phyloP scores from a whole-genome alignment of 2,797 vertebrate species.

The Salmo trutta region DNA sequence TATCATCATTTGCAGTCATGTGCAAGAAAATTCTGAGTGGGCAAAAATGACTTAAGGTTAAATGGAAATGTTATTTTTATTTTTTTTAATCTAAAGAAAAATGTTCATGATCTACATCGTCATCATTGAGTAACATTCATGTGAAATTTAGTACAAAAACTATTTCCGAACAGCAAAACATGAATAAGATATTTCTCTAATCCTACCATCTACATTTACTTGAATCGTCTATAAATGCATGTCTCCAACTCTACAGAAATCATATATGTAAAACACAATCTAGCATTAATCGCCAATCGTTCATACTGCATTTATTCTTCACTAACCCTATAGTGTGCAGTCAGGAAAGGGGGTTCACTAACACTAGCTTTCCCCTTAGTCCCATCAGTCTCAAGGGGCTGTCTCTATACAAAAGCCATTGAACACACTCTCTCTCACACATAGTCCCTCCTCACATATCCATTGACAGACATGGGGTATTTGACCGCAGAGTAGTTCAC shows the following conservation, averaged over 20 bases:
- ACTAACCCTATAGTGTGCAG: not conserved
- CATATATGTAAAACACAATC: not conserved
- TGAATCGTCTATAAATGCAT: not conserved
- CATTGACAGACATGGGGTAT: constrained; percentile 54
- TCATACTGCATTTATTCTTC: not conserved
- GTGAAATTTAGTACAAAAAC: not conserved
- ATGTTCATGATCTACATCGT: not conserved
- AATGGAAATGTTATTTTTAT: not conserved
- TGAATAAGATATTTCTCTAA: not conserved
- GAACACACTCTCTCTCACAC: constrained; percentile 58
- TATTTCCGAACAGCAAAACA: not conserved
- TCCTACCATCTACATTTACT: constrained; percentile 2
- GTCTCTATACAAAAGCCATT: not conserved
- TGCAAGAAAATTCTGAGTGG: not conserved
- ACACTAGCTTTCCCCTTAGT: not conserved
- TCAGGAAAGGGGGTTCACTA: not conserved
- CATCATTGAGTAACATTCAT: not conserved
- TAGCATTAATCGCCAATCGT: constrained; percentile 3
- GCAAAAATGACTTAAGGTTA: not conserved
- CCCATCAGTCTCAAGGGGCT: not conserved
- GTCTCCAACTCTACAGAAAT: not conserved
- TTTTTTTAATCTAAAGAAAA: not conserved
- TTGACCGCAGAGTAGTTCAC: constrained; percentile 69
- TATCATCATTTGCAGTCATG: no score
- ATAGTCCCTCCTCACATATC: constrained; percentile 75